A percentile compares a stretch with the other conserved stretches of the same genome.
These are phyloP conservation scores for Merops nubicus DNA, from an alignment of 2,113 vertebrate genomes.

Conservation along the genomic window DNA sequence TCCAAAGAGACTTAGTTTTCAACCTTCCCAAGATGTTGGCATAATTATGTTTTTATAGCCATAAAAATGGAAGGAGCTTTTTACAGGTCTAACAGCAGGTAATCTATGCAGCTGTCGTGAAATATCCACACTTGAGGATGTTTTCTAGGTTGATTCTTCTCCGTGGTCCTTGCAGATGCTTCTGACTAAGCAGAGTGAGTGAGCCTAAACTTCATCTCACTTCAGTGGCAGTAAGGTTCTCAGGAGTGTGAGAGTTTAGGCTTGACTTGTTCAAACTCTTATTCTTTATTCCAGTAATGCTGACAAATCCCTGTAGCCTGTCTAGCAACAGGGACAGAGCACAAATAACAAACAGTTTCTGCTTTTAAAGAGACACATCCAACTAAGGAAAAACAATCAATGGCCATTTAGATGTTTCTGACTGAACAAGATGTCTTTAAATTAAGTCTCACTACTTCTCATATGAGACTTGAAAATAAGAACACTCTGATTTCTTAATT, in stretches of 20 bases:
- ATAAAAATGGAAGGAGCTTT: not conserved
- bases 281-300: not conserved
- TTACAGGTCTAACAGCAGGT: not conserved
- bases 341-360: slow-evolving; percentile 6
- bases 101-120: not conserved
- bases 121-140: not conserved
- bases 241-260: not conserved
- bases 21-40: not conserved
- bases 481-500: slow-evolving; percentile 19
- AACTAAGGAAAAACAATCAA: slow-evolving; percentile 39
- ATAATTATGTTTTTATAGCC: not conserved
- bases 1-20: not conserved
- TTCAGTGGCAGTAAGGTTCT: not conserved
- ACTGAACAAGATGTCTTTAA: slow-evolving; percentile 61
- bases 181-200: not conserved
- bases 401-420: slow-evolving; percentile 45
- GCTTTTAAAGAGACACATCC: not conserved
- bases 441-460: slow-evolving; percentile 32
- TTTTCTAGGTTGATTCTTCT: not conserved
- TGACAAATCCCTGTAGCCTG: not conserved
- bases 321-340: not conserved
- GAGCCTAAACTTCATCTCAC: not conserved
- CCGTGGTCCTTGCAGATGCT: not conserved
- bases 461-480: not conserved
- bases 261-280: not conserved